phyloP scores from a whole-genome alignment of 2,888 invertebrate species.

The Dendrolimus houi region DNA sequence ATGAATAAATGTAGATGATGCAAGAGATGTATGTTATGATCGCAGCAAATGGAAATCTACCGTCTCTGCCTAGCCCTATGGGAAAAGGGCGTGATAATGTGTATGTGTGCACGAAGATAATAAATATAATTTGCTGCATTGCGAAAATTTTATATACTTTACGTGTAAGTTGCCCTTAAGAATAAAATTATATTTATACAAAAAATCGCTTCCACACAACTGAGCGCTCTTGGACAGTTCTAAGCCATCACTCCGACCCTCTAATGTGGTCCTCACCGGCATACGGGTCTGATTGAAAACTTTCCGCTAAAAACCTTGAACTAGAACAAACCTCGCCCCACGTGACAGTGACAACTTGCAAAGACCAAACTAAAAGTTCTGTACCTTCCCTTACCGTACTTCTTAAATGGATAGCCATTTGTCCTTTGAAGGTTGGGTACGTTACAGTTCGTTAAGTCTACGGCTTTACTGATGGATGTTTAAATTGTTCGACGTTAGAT shows the following conservation, averaged over 20 bases:
- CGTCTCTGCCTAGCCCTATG: too few relatives aligned
- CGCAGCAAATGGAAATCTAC: too few relatives aligned
- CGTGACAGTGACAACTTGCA: constrained; percentile 20
- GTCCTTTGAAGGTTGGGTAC: constrained; percentile 9
- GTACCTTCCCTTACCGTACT: constrained; percentile 4
- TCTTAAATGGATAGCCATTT: constrained; percentile 12
- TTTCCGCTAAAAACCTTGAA: constrained; percentile 33
- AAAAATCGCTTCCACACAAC: constrained; percentile 12
- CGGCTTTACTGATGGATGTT: too few relatives aligned
- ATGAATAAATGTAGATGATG: too few relatives aligned
- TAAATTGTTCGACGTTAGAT: too few relatives aligned
- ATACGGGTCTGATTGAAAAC: constrained; percentile 66
- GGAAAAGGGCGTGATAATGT: too few relatives aligned
- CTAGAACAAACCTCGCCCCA: constrained; percentile 12
- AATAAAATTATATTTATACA: too few relatives aligned
- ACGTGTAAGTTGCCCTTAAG: too few relatives aligned
- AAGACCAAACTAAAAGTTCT: constrained; percentile 9
- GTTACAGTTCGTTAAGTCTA: not conserved
- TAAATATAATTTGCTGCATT: too few relatives aligned
- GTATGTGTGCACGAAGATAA: too few relatives aligned
- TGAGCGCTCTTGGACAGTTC: constrained; percentile 19
- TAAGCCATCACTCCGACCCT: constrained; percentile 22
- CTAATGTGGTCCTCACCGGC: constrained; percentile 29
- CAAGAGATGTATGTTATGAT: too few relatives aligned
- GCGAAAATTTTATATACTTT: too few relatives aligned